These are phyloP conservation scores for Leptinotarsa juncta DNA, from an alignment of 2,888 invertebrate species.

Conservation along the genomic window DNA sequence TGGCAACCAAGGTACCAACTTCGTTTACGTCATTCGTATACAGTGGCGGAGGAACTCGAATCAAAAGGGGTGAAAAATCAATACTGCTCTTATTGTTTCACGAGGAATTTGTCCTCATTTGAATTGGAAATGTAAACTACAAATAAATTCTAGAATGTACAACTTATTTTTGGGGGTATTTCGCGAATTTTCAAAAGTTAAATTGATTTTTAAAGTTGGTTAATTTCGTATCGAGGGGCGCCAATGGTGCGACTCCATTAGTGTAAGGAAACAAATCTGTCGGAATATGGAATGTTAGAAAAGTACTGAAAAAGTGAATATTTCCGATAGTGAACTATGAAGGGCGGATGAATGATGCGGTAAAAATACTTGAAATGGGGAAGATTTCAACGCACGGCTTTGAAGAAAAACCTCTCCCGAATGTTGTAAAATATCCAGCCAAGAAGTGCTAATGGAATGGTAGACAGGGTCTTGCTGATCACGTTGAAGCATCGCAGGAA, in stretches of 20 bases:
- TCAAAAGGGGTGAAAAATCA: constrained; percentile 6
- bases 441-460: constrained; percentile 52
- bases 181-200: neutral
- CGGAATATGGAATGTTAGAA: neutral
- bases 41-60: neutral
- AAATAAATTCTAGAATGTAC: neutral
- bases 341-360: constrained; percentile 58
- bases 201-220: neutral
- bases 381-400: constrained; percentile 70
- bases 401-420: constrained; percentile 68
- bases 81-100: neutral
- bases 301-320: constrained; percentile 6
- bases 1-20: neutral
- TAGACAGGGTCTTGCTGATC: constrained; percentile 54
- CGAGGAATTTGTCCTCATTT: neutral
- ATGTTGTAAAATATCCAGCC: constrained; percentile 72
- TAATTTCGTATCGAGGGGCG: neutral
- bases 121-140: neutral
- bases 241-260: constrained; percentile 23
- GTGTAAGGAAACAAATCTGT: neutral
- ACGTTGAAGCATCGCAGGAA: constrained; percentile 57
- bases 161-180: neutral
- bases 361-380: constrained; percentile 74
- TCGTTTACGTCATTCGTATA: neutral
- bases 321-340: neutral